Conservation (phyloP, 2,888 invertebrate genomes). For the Mimumesa dahlbomi region DNA sequence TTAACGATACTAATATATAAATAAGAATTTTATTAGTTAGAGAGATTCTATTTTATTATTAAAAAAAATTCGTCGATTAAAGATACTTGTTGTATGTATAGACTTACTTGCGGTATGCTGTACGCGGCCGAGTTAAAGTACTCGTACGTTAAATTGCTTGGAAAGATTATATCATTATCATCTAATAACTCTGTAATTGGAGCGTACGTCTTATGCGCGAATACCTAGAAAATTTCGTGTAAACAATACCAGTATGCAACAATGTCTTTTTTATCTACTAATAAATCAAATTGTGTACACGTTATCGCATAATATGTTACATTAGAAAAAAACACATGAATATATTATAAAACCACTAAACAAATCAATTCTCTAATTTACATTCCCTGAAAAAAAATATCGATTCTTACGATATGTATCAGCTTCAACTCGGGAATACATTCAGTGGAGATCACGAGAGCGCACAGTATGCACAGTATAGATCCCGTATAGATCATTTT, state of each 20-base stretch:
- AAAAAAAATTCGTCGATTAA: no score
- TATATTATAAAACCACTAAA: no score
- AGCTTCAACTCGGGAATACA: conserved; percentile 55
- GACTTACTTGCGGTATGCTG: conserved; percentile 65
- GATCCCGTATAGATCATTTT: background rate
- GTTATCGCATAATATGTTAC: no score
- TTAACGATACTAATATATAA: no score
- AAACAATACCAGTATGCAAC: background rate
- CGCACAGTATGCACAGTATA: background rate
- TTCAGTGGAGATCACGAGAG: background rate
- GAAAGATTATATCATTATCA: conserved; percentile 33
- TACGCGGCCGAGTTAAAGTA: conserved; percentile 55
- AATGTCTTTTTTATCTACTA: no score
- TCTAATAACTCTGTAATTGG: conserved; percentile 46
- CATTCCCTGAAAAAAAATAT: background rate
- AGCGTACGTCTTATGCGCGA: conserved; percentile 65
- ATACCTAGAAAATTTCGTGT: conserved; percentile 54
- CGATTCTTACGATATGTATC: conserved; percentile 65
- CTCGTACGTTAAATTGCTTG: conserved; percentile 56
- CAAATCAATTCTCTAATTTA: no score
- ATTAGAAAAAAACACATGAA: no score
- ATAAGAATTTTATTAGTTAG: no score
- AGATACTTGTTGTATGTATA: background rate
- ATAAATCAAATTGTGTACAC: no score
- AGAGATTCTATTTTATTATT: background rate